Base-by-base conservation (phyloP, 1,140 invertebrate species). In the Magallana angulata region DNA sequence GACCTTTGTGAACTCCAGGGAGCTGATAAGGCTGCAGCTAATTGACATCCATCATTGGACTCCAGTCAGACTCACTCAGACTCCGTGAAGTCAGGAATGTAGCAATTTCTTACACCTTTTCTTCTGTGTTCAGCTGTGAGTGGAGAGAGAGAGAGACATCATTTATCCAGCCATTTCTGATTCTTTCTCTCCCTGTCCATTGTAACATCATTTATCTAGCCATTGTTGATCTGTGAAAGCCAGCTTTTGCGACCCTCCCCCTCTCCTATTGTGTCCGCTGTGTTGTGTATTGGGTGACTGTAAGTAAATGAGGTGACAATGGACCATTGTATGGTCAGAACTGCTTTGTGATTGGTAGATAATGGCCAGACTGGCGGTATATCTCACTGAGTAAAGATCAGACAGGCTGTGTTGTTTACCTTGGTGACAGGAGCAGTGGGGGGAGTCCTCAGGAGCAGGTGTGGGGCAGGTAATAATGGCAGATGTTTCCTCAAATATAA, bases 311-410 rank as follows among this genome's bases (percentile, higher is more conserved):
- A n/a, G 18, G 14, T 16, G 60, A 76, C 68, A 76, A 76, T 30
- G 68, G 24, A 76, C 36, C 24, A 36, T 76, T 76, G 68, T 76
- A 11, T 36, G 24, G 24, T 30, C 68, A 76, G 24, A 76, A 30
- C 36, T 76, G 68, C 68, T 30, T 18, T 76, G 24, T 76, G 24
- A 76, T 76, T 76, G 68, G 18, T 76, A 76, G 36, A 76, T 76
- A 76, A 76, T 76, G 24, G 68, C 36, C 36, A 48, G 36, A 16
- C 16, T 64, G 18, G 60, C 18, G 18, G 68, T 12, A 76, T 76
- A 30, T 76, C 18, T 76, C 24, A 48, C 9, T 12, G 24, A 76
- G 68, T 76, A 36, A 76, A 30, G 68, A 76, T 36, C 68, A 30
- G 9, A 8, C 30, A 0, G 36, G 36, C 64, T 9, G 68, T 30